Conservation (phyloP, 2,113 vertebrate species). For the Toxotes chatareus region DNA sequence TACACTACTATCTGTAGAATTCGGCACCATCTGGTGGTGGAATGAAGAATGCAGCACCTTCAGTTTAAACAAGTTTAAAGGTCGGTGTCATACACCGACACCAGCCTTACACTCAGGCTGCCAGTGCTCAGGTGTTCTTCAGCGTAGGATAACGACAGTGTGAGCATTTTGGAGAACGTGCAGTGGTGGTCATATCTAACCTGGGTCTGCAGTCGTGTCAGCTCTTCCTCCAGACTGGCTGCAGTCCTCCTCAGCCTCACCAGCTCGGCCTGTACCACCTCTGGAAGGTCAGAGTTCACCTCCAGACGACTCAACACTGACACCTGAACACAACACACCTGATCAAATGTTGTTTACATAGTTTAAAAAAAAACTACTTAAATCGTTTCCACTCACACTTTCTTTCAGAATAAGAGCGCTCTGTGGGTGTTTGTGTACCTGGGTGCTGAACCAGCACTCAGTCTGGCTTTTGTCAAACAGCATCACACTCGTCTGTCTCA, state of each 20-base stretch:
- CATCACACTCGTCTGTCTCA: not conserved
- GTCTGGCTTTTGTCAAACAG: constrained; percentile 2
- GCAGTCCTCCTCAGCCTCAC: constrained; percentile 8
- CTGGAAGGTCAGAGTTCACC: not conserved
- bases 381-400: not conserved
- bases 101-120: too few relatives aligned
- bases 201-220: constrained; percentile 11
- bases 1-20: too few relatives aligned
- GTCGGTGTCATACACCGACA: too few relatives aligned
- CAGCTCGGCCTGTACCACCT: not conserved
- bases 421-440: constrained; percentile 21
- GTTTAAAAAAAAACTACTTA: not conserved
- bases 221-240: constrained; percentile 40
- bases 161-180: too few relatives aligned
- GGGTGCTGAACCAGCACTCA: not conserved
- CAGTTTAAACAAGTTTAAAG: too few relatives aligned
- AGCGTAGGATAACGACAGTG: too few relatives aligned
- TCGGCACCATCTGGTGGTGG: not conserved
- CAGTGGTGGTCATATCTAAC: constrained; percentile 12
- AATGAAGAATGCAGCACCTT: not conserved
- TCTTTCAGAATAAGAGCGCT: constrained; percentile 8
- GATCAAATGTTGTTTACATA: not conserved
- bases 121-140: too few relatives aligned
- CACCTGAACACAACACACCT: constrained; percentile 21
- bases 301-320: not conserved